Evolutionary conservation across 2,113 vertebrate species (phyloP), one percentile per base, ranked within the genome.

Genomic region (Nycticebus coucang): DNA sequence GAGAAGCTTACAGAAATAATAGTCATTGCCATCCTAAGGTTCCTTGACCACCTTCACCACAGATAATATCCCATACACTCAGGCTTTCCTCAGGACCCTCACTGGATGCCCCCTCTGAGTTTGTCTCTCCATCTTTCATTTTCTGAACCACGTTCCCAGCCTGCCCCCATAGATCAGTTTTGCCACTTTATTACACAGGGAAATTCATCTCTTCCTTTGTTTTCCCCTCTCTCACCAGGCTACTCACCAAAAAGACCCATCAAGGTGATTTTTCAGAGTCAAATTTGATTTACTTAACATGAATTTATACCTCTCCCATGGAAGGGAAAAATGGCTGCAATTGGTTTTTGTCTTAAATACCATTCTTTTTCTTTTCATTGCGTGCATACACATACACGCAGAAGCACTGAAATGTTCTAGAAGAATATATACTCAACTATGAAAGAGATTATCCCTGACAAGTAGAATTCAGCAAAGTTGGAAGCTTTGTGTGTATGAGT

Each of bases 341-440:
- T 30, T 37, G 41, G 3, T 33, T 93, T 95, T 89, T 71, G 21
- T 72, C 88, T 85, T 71, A 89, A 93, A 79, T 84, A n/a, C 33
- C 15, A 30, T 83, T 95, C 53, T 81, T 94, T 86, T 94, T 92
- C 75, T 64, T 82, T 95, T 89, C 30, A 87, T 30, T 30, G 57
- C 7, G 60, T n/a, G 50, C 7, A n/a, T 0, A 74, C 18, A 82
- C 4, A 55, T 4, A 60, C 1, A 55, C 4, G 22, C 7, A 6
- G 10, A n/a, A 18, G 50, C 5, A 87, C 33, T 60, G 66, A 71
- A 30, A 68, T 88, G 5, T 17, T 55, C n/a, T 28, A 8, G 50
- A 83, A 88, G 7, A 75, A 87, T 45, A 72, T 35, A 80, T 33
- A 50, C 37, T 28, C 30, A 86, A 30, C 45, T 92, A 53, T 72